A percentile compares a stretch with the other conserved stretches of the same genome.
These are phyloP conservation scores for Morinoia aosen DNA, from an alignment of 2,888 invertebrate species.

Conservation along the genomic window DNA sequence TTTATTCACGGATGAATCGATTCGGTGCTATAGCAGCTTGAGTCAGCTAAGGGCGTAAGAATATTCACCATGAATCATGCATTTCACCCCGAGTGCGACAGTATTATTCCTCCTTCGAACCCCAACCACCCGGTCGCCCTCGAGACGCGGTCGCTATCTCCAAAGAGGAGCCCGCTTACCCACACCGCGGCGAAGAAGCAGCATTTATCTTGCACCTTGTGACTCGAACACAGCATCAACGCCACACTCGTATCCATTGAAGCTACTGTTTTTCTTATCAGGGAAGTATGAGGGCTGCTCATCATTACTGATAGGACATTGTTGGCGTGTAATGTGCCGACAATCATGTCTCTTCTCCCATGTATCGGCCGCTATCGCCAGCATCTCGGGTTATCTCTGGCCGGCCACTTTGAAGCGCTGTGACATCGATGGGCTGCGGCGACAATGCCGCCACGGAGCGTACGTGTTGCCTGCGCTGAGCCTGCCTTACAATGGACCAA, in stretches of 20 bases:
- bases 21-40: too few species aligned
- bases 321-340: slow-evolving; percentile 27
- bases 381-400: neutral
- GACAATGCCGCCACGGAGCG: too few species aligned
- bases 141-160: neutral
- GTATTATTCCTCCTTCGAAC: too few species aligned
- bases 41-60: too few species aligned
- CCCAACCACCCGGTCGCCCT: neutral
- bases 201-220: neutral
- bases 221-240: slow-evolving; percentile 6
- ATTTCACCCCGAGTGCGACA: too few species aligned
- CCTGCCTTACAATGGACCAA: too few species aligned
- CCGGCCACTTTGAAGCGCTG: neutral
- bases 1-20: too few species aligned
- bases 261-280: slow-evolving; percentile 49
- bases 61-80: too few species aligned
- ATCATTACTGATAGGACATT: slow-evolving; percentile 39
- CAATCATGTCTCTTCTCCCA: slow-evolving; percentile 19
- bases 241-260: slow-evolving; percentile 12
- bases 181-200: neutral
- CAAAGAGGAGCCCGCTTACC: neutral
- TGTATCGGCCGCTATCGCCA: neutral
- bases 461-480: too few species aligned
- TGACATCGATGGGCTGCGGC: neutral
- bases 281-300: neutral